Evolutionary conservation across 2,113 vertebrate genomes (phyloP).

Genomic region (Catharus bicknelli): DNA sequence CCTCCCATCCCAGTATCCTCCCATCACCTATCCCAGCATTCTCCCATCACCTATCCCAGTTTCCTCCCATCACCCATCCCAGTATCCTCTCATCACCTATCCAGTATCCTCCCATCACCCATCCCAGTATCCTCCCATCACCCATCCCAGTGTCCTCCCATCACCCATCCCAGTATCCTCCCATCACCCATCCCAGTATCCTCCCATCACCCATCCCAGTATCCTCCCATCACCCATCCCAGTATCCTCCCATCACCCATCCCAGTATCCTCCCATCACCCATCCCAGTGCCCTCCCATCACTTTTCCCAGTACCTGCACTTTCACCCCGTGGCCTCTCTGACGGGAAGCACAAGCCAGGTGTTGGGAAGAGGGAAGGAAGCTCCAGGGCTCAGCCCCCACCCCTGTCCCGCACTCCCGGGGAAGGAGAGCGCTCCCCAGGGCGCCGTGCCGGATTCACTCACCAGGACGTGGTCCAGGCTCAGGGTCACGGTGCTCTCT

Average conservation of each 20-base stretch:
- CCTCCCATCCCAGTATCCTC: not conserved
- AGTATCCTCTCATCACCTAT: not conserved
- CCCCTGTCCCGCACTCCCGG: fast-evolving
- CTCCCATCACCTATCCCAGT: not conserved
- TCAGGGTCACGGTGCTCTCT: conserved; percentile 43
- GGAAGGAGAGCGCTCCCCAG: not conserved
- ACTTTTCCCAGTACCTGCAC: not conserved
- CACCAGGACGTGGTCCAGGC: conserved; percentile 76
- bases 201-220: not conserved
- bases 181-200: too few species aligned
- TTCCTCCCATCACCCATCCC: not conserved
- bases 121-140: not conserved
- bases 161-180: not conserved
- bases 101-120: not conserved
- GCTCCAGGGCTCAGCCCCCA: not conserved
- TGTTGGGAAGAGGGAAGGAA: not conserved
- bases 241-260: fast-evolving
- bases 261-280: not conserved
- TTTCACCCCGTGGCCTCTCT: not conserved
- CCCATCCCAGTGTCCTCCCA: not conserved
- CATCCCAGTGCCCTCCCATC: not conserved
- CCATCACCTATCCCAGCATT: fast-evolving
- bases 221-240: not conserved
- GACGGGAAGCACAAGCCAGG: fast-evolving
- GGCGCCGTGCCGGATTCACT: not conserved